Base-by-base conservation (phyloP, 2,113 vertebrate species). In the Uria aalge region DNA sequence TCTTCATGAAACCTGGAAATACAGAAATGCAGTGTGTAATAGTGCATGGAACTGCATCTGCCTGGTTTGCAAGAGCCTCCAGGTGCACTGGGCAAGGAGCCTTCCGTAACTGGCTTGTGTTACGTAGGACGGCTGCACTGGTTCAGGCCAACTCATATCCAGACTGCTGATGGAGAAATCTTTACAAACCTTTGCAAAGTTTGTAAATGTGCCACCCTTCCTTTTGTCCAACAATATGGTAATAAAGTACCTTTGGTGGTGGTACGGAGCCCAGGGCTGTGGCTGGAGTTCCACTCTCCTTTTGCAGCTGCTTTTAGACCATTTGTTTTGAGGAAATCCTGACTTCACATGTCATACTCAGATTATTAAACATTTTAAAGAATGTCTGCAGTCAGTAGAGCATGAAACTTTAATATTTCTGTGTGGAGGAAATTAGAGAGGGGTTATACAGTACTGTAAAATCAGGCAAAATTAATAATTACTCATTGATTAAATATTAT, bases 1-100 rank as follows among this genome's bases (percentile, higher is more conserved):
- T 57, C 23, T 59, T 2, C 4, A 0, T 2, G 9, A 60, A 34
- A 9, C 50, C 64, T 75, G 63, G 14, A 10, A 48, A 1, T 6
- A 4, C 5, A 0, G 15, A 20, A 11, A 2, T 2, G 36, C 41
- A 3, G 20, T 40, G 22, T 4, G 55, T 8, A 3, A 2, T 0
- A 5, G 40, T 11, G 7, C 12, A 2, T 7, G 62, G 22, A 29
- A n/a, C n/a, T 13, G 2, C n/a, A 2, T 0, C 16, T 3, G 24
- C 16, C 29, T 11, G 10, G 20, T 15, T 6, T 13, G 41, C 18
- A 7, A 7, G 30, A 18, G 15, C 11, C 59, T 11, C 2, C 1
- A 3, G 19, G 29, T 19, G 29, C 34, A 2, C 23, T 22, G 36
- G 13, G 0, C 8, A 1, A 4, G 34, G 41, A 27, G 36, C 34